Evolutionary conservation across 2,888 invertebrate genomes (phyloP).

Genomic region (Lottia scabra): DNA sequence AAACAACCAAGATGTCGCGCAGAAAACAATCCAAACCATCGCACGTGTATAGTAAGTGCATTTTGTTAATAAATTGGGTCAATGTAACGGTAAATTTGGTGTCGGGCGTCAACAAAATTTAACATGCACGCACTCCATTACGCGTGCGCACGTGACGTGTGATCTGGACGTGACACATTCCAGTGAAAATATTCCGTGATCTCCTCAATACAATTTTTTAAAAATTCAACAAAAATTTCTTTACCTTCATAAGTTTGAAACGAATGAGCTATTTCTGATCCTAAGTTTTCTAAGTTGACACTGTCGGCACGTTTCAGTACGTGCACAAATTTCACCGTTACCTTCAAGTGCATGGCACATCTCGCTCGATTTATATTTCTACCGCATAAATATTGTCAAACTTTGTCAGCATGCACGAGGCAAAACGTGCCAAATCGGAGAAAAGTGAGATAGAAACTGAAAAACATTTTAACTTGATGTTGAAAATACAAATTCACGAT

Average conservation of each 20-base stretch:
- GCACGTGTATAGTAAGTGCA: conserved; percentile 51
- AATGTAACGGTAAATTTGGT: not conserved
- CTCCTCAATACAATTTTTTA: conserved; percentile 7
- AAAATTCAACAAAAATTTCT: too few species aligned
- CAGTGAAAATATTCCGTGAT: conserved; percentile 17
- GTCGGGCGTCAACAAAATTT: conserved; percentile 46
- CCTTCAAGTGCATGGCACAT: conserved; percentile 4
- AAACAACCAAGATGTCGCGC: conserved; percentile 54
- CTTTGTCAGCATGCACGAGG: not conserved
- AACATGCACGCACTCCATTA: conserved; percentile 56
- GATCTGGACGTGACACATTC: conserved; percentile 31
- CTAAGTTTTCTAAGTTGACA: not conserved
- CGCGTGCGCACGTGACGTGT: conserved; percentile 55
- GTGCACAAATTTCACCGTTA: not conserved
- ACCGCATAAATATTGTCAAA: too few species aligned
- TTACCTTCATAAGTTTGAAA: too few species aligned
- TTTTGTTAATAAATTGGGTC: too few species aligned
- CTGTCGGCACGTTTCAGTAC: conserved; percentile 3
- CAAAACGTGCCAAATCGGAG: not conserved
- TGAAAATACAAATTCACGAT: not conserved
- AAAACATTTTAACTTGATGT: not conserved
- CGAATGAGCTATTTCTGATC: too few species aligned
- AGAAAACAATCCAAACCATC: conserved; percentile 60
- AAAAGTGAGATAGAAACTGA: not conserved
- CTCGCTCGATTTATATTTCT: not conserved